A percentile compares a stretch with the other conserved stretches of the same genome.
These are phyloP conservation scores for Chrysotoxum bicinctum DNA, from an alignment of 2,888 invertebrate species.

Conservation along the genomic window DNA sequence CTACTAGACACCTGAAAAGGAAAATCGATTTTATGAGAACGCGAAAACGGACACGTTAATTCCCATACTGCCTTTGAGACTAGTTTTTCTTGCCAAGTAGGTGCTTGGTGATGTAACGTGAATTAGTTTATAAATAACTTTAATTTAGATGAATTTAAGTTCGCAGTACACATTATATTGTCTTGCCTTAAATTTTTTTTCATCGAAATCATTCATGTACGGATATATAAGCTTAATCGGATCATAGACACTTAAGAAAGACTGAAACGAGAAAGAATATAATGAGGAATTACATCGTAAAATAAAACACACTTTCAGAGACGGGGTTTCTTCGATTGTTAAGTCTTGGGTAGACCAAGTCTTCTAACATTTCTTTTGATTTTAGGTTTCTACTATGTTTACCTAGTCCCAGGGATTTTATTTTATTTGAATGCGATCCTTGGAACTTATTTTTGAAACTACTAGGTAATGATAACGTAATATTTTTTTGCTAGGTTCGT, in stretches of 20 bases:
- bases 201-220: neutral
- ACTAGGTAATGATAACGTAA: too few relatives aligned
- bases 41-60: neutral
- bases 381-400: too few relatives aligned
- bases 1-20: neutral
- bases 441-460: too few relatives aligned
- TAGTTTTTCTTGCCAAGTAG: neutral
- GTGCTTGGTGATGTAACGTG: neutral
- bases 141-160: neutral
- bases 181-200: neutral
- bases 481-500: too few relatives aligned
- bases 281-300: too few relatives aligned
- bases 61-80: neutral
- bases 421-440: too few relatives aligned
- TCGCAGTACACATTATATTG: neutral
- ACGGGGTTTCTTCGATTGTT: too few relatives aligned
- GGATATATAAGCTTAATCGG: neutral
- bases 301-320: too few relatives aligned
- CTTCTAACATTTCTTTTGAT: too few relatives aligned
- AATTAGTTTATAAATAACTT: neutral
- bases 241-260: neutral
- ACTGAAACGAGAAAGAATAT: neutral
- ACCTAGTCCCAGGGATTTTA: too few relatives aligned
- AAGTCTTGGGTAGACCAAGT: too few relatives aligned
- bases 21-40: conserved; percentile 5